phyloP scores from a whole-genome alignment of 2,888 invertebrate species.

The Tetropium fuscum region DNA sequence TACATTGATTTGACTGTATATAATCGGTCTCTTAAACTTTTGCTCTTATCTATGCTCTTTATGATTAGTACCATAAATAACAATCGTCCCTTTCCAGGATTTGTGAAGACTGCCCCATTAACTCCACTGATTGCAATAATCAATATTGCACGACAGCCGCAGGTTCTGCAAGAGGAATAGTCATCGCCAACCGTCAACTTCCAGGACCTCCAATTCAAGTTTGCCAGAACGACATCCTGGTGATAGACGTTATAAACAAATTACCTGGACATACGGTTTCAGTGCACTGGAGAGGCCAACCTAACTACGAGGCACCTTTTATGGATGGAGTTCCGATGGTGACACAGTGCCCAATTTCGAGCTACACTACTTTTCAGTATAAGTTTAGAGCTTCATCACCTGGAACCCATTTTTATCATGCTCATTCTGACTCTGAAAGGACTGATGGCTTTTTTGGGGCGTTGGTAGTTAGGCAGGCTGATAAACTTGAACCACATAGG shows the following conservation, averaged over 20 bases:
- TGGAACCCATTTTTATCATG: conserved; percentile 81
- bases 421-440: conserved; percentile 77
- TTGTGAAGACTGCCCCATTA: conserved; percentile 76
- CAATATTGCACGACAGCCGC: conserved; percentile 76
- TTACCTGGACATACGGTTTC: conserved; percentile 76
- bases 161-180: conserved; percentile 73
- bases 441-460: conserved; percentile 79
- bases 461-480: conserved; percentile 76
- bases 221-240: conserved; percentile 78
- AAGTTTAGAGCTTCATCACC: conserved; percentile 75
- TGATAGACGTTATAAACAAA: conserved; percentile 79
- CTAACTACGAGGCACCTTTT: conserved; percentile 74
- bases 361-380: conserved; percentile 78
- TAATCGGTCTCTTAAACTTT: too few species aligned
- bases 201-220: conserved; percentile 76
- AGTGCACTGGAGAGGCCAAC: conserved; percentile 87
- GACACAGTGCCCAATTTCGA: conserved; percentile 81
- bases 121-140: conserved; percentile 71
- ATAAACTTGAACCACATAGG: conserved; percentile 71
- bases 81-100: conserved; percentile 68
- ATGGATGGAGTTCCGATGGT: conserved; percentile 84
- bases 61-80: too few species aligned
- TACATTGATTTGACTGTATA: too few species aligned
- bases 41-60: too few species aligned
- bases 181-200: conserved; percentile 76